These are phyloP conservation scores for Creontiades dilutus DNA, from an alignment of 2,888 invertebrate genomes.

Conservation along the genomic window DNA sequence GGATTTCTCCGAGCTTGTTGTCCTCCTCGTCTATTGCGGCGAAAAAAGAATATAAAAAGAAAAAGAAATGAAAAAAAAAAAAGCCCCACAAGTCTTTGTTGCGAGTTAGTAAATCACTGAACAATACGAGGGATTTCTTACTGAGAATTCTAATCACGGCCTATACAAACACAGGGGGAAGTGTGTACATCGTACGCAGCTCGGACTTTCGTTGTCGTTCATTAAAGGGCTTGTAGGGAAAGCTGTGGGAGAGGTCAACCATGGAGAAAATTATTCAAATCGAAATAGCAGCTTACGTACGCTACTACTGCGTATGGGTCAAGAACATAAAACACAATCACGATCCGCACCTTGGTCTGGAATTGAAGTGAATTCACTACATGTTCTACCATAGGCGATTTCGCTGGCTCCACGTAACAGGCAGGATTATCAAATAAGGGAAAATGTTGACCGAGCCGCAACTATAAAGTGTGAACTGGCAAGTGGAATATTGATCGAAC, in stretches of 20 bases:
- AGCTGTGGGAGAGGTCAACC: conserved; percentile 39
- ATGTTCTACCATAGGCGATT: too few relatives aligned
- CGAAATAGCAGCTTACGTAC: not conserved
- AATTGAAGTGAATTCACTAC: too few relatives aligned
- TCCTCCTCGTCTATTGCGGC: conserved; percentile 7
- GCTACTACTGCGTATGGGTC: not conserved
- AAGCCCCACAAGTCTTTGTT: not conserved
- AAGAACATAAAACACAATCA: conserved; percentile 14
- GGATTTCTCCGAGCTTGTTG: conserved; percentile 6
- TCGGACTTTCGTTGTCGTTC: conserved; percentile 32
- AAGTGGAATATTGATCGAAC: too few relatives aligned
- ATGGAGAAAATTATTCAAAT: conserved; percentile 8
- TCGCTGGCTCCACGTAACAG: too few relatives aligned
- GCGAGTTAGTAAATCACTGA: conserved; percentile 28
- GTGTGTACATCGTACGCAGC: conserved; percentile 22
- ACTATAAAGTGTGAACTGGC: too few relatives aligned
- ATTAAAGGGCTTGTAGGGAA: conserved; percentile 36
- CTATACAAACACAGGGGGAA: not conserved
- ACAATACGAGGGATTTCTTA: conserved; percentile 34
- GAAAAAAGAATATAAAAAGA: too few relatives aligned
- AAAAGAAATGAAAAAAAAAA: not conserved
- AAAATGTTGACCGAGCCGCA: too few relatives aligned
- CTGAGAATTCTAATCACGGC: conserved; percentile 28
- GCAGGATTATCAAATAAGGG: too few relatives aligned
- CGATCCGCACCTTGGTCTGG: not conserved